Evolutionary conservation across 2,797 vertebrate species (phyloP).

Genomic region (Chaetophractus vellerosus): DNA sequence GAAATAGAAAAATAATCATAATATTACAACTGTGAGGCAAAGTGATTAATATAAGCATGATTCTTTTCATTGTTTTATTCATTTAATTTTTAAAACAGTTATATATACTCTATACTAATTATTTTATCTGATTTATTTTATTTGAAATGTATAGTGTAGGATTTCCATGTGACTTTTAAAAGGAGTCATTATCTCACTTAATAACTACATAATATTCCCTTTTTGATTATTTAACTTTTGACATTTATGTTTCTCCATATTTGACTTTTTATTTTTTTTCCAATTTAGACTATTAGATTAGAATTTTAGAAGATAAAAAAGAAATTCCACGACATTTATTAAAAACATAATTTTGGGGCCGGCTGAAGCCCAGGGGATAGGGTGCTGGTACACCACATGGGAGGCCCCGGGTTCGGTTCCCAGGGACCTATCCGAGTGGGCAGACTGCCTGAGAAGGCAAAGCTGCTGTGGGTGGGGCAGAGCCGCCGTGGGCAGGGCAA

Average conservation of each 20-base stretch:
- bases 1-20: neutral
- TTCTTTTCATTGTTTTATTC: neutral
- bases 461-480: no score
- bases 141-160: neutral
- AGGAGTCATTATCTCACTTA: neutral
- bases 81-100: neutral
- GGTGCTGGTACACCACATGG: no score
- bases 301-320: slow-evolving; percentile 20
- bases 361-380: no score
- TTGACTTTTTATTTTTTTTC: neutral
- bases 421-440: no score
- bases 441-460: no score
- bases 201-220: neutral
- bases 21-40: neutral
- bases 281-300: neutral
- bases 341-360: neutral
- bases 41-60: neutral
- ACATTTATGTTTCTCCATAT: neutral
- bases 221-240: slow-evolving; percentile 24
- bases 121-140: slow-evolving; percentile 24
- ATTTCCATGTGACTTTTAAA: slow-evolving; percentile 26
- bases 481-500: no score
- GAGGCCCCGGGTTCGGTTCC: no score
- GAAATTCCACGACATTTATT: neutral
- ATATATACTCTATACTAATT: neutral